Percentiles rank a stretch among this genome's conserved stretches.
Conservation (phyloP, 2,797 vertebrate genomes). For the Sitta carolinensis region DNA sequence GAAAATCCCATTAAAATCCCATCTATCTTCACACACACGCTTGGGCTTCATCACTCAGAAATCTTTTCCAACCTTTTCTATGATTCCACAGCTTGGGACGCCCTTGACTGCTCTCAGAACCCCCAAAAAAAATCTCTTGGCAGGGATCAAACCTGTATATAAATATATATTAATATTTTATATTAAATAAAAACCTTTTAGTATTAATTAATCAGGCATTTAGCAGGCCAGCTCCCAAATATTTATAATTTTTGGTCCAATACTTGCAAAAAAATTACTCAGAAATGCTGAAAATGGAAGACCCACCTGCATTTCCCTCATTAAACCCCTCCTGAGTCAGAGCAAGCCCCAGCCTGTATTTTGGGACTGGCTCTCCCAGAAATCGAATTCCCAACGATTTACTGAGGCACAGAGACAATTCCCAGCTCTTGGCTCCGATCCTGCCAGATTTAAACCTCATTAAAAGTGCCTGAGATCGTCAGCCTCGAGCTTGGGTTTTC, state of each 20-base stretch:
- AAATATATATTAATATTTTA: not conserved
- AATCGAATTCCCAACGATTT: not conserved
- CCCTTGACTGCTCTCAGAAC: not conserved
- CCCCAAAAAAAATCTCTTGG: not conserved
- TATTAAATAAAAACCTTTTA: not conserved
- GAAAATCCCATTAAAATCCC: not conserved
- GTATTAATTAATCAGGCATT: not conserved
- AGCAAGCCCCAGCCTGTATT: not conserved
- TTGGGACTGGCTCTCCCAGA: not conserved
- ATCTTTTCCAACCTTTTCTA: not conserved
- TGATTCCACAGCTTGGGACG: not conserved
- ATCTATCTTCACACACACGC: not conserved
- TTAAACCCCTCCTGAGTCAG: not conserved
- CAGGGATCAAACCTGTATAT: not conserved
- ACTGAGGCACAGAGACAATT: not conserved
- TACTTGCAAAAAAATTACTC: accelerated
- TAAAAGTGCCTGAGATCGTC: not conserved
- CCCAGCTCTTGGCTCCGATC: not conserved
- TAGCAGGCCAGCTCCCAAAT: not conserved
- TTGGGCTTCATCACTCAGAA: not conserved
- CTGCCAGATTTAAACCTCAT: not conserved
- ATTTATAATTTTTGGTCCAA: not conserved
- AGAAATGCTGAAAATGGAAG: not conserved
- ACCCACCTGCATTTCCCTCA: not conserved
- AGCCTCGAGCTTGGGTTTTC: not conserved